Evolutionary conservation across 2,113 vertebrate species (phyloP), one percentile per base, ranked within the genome.

Genomic region (Tauraco erythrolophus): DNA sequence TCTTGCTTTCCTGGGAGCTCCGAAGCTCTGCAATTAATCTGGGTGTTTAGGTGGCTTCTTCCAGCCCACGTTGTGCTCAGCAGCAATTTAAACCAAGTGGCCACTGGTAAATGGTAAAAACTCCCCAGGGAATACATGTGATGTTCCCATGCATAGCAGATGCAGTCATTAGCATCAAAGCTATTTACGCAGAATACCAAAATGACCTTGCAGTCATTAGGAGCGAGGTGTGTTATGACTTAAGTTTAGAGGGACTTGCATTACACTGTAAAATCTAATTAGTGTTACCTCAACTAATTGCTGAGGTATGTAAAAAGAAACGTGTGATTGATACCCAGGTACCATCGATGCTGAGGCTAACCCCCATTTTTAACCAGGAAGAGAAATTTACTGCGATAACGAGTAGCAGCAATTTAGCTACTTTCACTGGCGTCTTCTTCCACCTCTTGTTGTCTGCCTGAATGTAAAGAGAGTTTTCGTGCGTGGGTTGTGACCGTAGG

Each of bases 231-330:
- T 95, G 94, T 97, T 98, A 93, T 91, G 97, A 92, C 97, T 98
- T 97, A 96, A 98, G 97, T 98, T 98, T 97, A 97, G 97, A 95
- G 95, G 95, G 95, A 97, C 96, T 97, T 89, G 95, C 95, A 97
- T 95, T 98, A 97, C 97, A 97, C 96, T 97, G 98, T 98, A 98
- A 97, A 97, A 96, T 96, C 98, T 98, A 98, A 98, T 98, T 98
- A 98, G 97, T 77, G 84, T 94, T 97, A 90, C 91, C 94, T 97
- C 94, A 95, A 54, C 97, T 98, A 98, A 98, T 98, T 98, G 93
- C 92, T 94, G 94, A 98, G 95, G 86, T 97, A 79, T 93, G 95
- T 96, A 91, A 97, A 95, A 98, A 96, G 94, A 96, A 98, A 94
- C 53, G 92, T 70, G 23, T 89, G 96, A 94, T 91, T 53, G 95